A percentile compares a stretch with the other conserved stretches of the same genome.
phyloP scores from a whole-genome alignment of 2,797 vertebrate genomes.

The Microcaecilia unicolor region DNA sequence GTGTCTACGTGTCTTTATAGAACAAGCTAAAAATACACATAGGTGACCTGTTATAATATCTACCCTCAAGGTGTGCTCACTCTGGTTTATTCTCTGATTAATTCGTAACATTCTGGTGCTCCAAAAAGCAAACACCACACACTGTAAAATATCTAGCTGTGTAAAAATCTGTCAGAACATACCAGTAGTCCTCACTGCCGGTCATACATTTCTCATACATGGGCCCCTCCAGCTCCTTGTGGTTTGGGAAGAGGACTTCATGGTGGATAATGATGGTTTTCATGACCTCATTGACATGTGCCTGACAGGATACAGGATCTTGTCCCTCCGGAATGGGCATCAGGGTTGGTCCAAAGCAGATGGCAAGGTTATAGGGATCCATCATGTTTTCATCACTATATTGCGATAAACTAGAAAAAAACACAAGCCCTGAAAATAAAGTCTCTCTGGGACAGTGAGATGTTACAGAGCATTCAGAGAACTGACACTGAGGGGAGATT shows the following conservation, averaged over 20 bases:
- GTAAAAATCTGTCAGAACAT: no score
- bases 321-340: constrained; percentile 96
- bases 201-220: constrained; percentile 98
- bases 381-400: constrained; percentile 99
- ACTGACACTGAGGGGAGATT: no score
- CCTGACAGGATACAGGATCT: constrained; percentile 92
- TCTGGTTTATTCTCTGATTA: no score
- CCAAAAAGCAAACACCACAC: no score
- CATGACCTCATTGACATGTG: constrained; percentile 97
- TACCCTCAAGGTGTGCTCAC: no score
- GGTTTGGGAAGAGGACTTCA: constrained; percentile 87
- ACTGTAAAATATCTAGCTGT: no score
- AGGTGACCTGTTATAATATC: no score
- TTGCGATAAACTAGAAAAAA: constrained; percentile 78
- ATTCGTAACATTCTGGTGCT: no score
- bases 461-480: no score
- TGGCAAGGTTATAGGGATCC: constrained; percentile 96
- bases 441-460: rapidly evolving
- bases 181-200: constrained; percentile 96
- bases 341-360: constrained; percentile 95
- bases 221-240: constrained; percentile 82
- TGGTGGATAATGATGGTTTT: constrained; percentile 91
- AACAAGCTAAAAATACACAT: no score
- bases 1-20: no score
- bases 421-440: neutral